Evolutionary conservation across 2,888 invertebrate species (phyloP), one percentile per base, ranked within the genome.

Genomic region (Chrysopilus asiliformis): DNA sequence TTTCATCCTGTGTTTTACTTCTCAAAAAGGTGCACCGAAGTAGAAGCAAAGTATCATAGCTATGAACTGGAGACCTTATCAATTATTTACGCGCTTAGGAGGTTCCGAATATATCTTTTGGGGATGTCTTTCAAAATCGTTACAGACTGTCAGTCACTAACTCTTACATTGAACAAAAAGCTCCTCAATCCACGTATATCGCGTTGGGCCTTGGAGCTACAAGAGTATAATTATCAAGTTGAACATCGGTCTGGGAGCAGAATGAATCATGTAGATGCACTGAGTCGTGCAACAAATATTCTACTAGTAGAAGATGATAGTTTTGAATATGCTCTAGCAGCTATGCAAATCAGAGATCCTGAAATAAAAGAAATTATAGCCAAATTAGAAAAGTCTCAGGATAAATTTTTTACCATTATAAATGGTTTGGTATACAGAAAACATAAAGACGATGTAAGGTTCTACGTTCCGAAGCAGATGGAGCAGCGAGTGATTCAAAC

Each of bases 191-290:
- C n/a, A n/a, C n/a, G n/a, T n/a, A n/a, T n/a, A n/a, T n/a, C n/a
- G n/a, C n/a, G n/a, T n/a, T n/a, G n/a, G n/a, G n/a, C n/a, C n/a
- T 34, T 48, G 27, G 38, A 46, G 32, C 18, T 49, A 1, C 40
- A 45, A 35, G 42, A 42, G 15, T 48, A 36, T 24, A 38, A 46
- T 37, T 46, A 45, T 41, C 17, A 13, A 13, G 39, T 48, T n/a
- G 44, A 46, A 33, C 47, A 49, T 42, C 25, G 47, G 14, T 24
- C 40, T 27, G 39, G 31, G 12, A 36, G 37, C 27, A 41, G 40
- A 28, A 56, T 54, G 56, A 28, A 26, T 12, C 53, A 55, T 41
- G 52, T 49, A 2, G 51, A 55, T 40, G 49, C 52, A 5, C 34
- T 53, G 14, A 54, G 53, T 32, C 36, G 50, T 19, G 29, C 34